Conservation (phyloP, 2,797 vertebrate genomes). For the Siniperca scherzeri region DNA sequence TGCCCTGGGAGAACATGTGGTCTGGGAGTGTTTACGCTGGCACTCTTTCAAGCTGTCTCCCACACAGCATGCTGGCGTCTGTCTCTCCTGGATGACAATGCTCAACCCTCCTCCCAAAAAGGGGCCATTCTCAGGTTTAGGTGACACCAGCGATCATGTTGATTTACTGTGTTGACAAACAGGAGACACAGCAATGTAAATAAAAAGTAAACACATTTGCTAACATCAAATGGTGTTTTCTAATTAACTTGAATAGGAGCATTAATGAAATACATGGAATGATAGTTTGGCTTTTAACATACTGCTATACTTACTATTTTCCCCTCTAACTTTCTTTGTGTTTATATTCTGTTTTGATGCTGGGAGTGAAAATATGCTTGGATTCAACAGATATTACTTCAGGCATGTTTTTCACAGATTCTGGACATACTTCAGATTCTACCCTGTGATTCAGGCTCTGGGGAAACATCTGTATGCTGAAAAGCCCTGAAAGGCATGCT, state of each 20-base stretch:
- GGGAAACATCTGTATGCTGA: slow-evolving; percentile 65
- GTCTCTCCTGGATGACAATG: slow-evolving; percentile 75
- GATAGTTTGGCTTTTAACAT: background rate
- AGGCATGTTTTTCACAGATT: slow-evolving; percentile 71
- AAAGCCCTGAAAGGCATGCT: slow-evolving; percentile 38
- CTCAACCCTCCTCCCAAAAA: slow-evolving; percentile 58
- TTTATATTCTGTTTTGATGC: slow-evolving; percentile 27
- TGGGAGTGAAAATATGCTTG: slow-evolving; percentile 18
- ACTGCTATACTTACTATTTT: background rate
- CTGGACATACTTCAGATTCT: slow-evolving; percentile 75
- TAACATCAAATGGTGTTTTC: background rate
- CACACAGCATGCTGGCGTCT: slow-evolving; percentile 81
- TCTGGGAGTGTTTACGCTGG: slow-evolving; percentile 88
- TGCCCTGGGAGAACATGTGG: slow-evolving; percentile 90
- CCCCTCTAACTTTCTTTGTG: background rate
- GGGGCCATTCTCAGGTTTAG: slow-evolving; percentile 68
- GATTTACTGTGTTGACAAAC: slow-evolving; percentile 49
- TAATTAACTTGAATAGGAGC: background rate
- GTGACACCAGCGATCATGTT: slow-evolving; percentile 63
- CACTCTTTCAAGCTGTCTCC: slow-evolving; percentile 86
- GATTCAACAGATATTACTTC: slow-evolving; percentile 56
- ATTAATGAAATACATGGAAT: background rate
- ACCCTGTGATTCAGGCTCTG: slow-evolving; percentile 51
- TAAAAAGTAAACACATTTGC: slow-evolving; percentile 12
- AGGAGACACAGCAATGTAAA: slow-evolving; percentile 35